Base-by-base conservation (phyloP, 2,888 invertebrate species). In the Leucoptera coffeella region DNA sequence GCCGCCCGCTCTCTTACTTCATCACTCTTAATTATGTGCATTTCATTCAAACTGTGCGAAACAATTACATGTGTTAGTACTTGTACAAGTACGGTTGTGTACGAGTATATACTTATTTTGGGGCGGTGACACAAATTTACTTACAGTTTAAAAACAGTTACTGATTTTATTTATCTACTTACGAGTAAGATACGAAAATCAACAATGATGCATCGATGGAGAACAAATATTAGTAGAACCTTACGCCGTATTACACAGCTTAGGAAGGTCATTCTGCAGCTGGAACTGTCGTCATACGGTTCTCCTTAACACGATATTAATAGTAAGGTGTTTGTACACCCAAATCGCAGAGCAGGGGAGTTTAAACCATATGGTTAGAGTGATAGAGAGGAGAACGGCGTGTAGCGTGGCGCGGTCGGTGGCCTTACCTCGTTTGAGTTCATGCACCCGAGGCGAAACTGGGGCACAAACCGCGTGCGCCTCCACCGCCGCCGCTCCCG, bases 391-490 rank as follows among this genome's bases (percentile, higher is more conserved):
- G 41, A 50, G 35, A 54, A 54, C 47, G 35, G 50, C 41, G 40
- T 49, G 51, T 37, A 36, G 33, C 38, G 32, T 34, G 39, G 40
- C 32, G 42, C 65, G 67, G 67, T 64, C 67, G 65, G 67, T 64
- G 72, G 72, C 72, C 72, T 71, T 64, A 71, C 72, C 72, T 71
- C 71, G 58, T 62, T 72, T 49, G 62, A 64, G 72, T 67, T 65
- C 71, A 62, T 71, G 52, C 61, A 69, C 72, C 69, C 67, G 62
- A 52, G 14, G 60, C 53, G 55, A 57, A 72, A 69, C 67, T 71
- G 44, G 72, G 72, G 50, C 71, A 65, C 58, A 62, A 56, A 60
- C 61, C 59, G 59, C 58, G 54, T 46, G 47, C 47, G 39, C 45
- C 49, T 49, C 48, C 38, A 45, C 42, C 41, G 44, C 34, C 41